Evolutionary conservation across 2,797 vertebrate genomes (phyloP), one percentile per base, ranked within the genome.

Genomic region (Acanthopagrus latus): DNA sequence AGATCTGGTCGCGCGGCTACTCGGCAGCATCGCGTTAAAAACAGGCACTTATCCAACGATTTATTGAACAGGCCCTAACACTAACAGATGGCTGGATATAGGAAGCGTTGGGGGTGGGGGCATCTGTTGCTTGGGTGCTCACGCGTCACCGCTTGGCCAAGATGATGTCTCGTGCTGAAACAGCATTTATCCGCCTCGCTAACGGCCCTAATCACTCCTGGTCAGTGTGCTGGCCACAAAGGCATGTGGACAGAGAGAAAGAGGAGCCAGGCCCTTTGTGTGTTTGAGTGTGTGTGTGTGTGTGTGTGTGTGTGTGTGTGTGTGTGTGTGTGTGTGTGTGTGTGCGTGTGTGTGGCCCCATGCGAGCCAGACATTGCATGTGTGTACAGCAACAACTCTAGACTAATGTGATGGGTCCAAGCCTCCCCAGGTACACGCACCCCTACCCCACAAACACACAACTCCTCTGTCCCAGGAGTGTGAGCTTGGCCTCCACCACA

Each of bases 51-150:
- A 86, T 87, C 87, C 81, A 92, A 92, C 85, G 82, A 93, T 90
- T 92, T 90, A 91, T 89, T 88, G 85, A 86, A 83, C 78, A 18
- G 80, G 78, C 44, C 48, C 76, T 60, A 90, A 91, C 94, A 95
- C 76, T 60, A 90, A 91, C 94, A 95, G 94, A 95, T 95, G 95
- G 95, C 75, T 76, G 76, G 55, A 63, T 84, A 70, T 81, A 84
- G 76, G 88, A 86, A 88, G 86, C 87, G 88, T 78, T 74, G 80
- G 74, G 68, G 62, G 56, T 27, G 71, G 89, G 91, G 82, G 85
- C 86, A 93, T 94, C 93, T 95, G 94, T 93, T 94, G 92, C 94
- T 93, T 93, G 91, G 87, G 88, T 87, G 88, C 89, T 84, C 89
- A 89, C 86, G 92, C 93, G 92, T 91, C 90, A 92, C 90, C 84